A percentile compares a stretch with the other conserved stretches of the same genome.
Conservation (phyloP, 2,113 vertebrate genomes). For the Machaerirhynchus nigripectus region DNA sequence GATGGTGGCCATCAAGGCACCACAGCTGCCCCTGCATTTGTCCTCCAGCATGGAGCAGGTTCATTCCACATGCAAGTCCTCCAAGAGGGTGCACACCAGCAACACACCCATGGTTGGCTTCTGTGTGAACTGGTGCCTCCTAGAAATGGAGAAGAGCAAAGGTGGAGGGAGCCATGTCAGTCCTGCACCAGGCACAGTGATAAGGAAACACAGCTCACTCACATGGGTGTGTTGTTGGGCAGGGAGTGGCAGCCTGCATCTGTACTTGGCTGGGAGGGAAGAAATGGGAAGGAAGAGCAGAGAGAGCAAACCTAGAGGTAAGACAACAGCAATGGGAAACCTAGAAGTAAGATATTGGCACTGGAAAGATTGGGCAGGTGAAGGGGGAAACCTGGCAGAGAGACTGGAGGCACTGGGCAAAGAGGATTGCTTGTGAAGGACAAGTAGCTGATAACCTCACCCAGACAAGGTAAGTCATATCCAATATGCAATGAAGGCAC, state of each 20-base stretch:
- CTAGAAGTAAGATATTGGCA: neutral
- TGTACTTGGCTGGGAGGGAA: neutral
- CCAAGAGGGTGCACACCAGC: neutral
- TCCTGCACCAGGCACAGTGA: neutral
- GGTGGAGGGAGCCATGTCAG: neutral
- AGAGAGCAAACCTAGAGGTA: neutral
- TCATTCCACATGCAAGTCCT: neutral
- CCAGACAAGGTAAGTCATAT: neutral
- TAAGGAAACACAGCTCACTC: neutral
- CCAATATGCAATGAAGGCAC: neutral
- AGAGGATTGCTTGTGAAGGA: neutral
- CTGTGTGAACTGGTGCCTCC: neutral
- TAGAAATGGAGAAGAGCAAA: neutral
- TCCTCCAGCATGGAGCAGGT: accelerated
- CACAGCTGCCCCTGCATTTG: neutral
- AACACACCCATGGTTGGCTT: neutral
- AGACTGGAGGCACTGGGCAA: accelerated
- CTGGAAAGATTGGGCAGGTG: accelerated
- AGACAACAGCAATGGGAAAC: neutral
- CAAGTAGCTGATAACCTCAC: neutral
- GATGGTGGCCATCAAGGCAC: neutral
- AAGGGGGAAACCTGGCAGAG: neutral
- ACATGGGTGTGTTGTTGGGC: accelerated
- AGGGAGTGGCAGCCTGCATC: neutral
- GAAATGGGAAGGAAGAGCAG: neutral